phyloP scores from a whole-genome alignment of 1,140 invertebrate species.

The Nasonia giraulti region DNA sequence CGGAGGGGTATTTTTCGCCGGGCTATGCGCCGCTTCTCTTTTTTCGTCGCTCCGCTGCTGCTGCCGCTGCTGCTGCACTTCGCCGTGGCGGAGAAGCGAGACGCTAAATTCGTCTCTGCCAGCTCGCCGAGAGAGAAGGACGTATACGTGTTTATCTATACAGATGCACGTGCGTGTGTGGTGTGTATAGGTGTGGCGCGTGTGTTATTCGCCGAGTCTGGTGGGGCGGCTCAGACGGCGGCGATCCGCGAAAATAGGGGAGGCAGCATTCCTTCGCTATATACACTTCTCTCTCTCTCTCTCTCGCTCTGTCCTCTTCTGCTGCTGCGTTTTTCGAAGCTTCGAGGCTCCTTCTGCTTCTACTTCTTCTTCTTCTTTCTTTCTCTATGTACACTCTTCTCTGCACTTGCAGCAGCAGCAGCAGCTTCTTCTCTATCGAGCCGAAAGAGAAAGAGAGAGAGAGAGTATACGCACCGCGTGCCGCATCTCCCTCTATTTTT shows the following conservation, averaged over 20 bases:
- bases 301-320: not conserved
- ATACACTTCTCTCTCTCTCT: conserved; percentile 48
- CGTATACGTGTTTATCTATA: conserved; percentile 22
- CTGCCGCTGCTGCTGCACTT: not conserved
- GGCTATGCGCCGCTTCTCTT: conserved; percentile 32
- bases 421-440: not conserved
- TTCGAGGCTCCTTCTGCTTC: not conserved
- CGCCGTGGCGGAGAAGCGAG: conserved; percentile 16
- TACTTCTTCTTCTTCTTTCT: not conserved
- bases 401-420: not conserved
- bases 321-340: conserved; percentile 10
- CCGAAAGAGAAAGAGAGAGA: not conserved
- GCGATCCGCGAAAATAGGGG: conserved; percentile 63
- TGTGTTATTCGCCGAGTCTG: conserved; percentile 35
- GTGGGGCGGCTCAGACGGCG: conserved; percentile 54
- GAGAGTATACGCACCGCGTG: not conserved
- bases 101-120: conserved; percentile 45
- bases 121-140: conserved; percentile 47
- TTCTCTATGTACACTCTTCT: not conserved
- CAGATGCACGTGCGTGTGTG: conserved; percentile 40
- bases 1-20: conserved; percentile 48
- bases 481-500: conserved; percentile 21
- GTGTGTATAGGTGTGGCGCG: conserved; percentile 43
- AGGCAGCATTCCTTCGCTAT: conserved; percentile 59
- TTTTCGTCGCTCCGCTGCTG: conserved; percentile 22